Conservation (phyloP, 2,113 vertebrate species). For the Ammodytes marinus region DNA sequence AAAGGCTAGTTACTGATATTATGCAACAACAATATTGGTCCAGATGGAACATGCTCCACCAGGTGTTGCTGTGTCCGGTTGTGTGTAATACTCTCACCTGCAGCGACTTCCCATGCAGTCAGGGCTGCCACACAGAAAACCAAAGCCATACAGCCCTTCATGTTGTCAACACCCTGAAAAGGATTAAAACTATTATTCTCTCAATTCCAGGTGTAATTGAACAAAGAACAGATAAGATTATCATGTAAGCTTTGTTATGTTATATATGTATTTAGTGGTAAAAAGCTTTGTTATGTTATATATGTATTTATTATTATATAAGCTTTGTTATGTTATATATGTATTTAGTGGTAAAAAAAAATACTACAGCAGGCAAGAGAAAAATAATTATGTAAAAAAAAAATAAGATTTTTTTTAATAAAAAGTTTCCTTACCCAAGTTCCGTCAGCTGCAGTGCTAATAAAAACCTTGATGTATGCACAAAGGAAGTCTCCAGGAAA, state of each 20-base stretch:
- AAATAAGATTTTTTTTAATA: background rate
- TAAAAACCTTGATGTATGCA: background rate
- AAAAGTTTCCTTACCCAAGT: constrained; percentile 57
- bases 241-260: background rate
- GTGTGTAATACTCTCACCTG: constrained; percentile 74
- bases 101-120: constrained; percentile 37
- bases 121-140: constrained; percentile 57
- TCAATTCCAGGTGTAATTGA: background rate
- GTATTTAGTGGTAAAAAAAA: background rate
- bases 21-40: background rate
- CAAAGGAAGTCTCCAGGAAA: background rate
- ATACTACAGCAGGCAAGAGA: background rate
- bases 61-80: background rate
- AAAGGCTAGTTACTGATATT: background rate
- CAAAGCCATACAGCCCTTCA: constrained; percentile 54
- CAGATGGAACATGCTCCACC: background rate
- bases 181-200: background rate
- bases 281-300: background rate
- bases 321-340: background rate
- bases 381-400: background rate
- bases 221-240: background rate
- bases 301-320: too few relatives aligned
- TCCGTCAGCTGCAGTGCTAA: background rate
- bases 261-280: background rate
- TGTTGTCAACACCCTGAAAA: constrained; percentile 52